Percentiles rank a stretch among this genome's conserved stretches.
phyloP scores from a whole-genome alignment of 2,113 vertebrate species.

The Misgurnus mizolepis region DNA sequence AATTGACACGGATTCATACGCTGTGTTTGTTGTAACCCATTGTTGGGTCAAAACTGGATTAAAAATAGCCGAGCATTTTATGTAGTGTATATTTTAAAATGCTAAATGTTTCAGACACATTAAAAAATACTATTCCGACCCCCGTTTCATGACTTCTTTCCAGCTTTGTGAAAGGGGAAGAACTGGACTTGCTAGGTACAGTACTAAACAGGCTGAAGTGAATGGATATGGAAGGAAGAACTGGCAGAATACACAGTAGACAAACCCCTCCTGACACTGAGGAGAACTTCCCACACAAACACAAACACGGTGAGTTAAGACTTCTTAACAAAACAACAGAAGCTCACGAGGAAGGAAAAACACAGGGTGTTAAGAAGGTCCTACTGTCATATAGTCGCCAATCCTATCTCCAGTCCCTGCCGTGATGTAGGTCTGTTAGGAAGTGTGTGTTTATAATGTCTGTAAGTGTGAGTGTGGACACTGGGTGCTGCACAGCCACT shows the following conservation, averaged over 20 bases:
- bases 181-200: constrained; percentile 4
- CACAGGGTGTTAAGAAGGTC: constrained; percentile 34
- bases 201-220: not conserved
- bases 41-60: too few relatives aligned
- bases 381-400: constrained; percentile 39
- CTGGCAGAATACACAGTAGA: constrained; percentile 43
- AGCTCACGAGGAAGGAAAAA: constrained; percentile 32
- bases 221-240: constrained; percentile 53
- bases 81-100: too few relatives aligned
- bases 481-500: constrained; percentile 33
- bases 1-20: too few relatives aligned
- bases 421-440: constrained; percentile 23
- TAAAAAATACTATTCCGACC: too few relatives aligned
- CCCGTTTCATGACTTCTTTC: too few relatives aligned
- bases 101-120: too few relatives aligned
- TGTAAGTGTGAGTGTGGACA: constrained; percentile 9
- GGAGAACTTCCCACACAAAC: constrained; percentile 53
- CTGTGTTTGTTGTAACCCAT: too few relatives aligned
- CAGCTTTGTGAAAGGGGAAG: not conserved
- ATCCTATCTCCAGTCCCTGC: constrained; percentile 43
- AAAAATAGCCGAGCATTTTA: too few relatives aligned
- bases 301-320: constrained; percentile 47
- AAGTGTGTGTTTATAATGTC: not conserved
- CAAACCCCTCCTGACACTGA: constrained; percentile 44
- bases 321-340: constrained; percentile 30